Conservation (phyloP, 2,888 invertebrate genomes). For the Drosophila dives region DNA sequence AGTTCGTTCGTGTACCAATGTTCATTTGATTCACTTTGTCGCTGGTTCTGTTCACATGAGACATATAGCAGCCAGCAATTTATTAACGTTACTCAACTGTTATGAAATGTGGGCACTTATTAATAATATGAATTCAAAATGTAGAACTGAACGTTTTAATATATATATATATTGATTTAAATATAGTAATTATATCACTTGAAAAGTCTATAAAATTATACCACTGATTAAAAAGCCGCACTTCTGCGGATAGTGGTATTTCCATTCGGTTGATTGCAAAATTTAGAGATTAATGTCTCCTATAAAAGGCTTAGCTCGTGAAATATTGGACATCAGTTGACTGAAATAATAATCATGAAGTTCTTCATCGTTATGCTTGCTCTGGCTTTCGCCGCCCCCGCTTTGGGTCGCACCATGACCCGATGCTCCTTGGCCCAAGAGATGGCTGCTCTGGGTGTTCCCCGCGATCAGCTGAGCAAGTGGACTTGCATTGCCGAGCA, state of each 20-base stretch:
- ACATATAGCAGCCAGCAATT: constrained; percentile 14
- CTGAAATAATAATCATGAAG: constrained; percentile 46
- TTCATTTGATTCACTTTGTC: constrained; percentile 12
- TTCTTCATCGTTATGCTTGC: constrained; percentile 29
- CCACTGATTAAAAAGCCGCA: constrained; percentile 1
- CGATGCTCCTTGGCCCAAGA: constrained; percentile 75
- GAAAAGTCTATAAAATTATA: neutral
- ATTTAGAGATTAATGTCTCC: neutral
- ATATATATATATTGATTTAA: neutral
- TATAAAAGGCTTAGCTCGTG: constrained; percentile 3
- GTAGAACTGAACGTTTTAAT: neutral
- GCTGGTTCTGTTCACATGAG: constrained; percentile 4
- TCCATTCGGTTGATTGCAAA: constrained; percentile 8
- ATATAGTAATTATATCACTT: constrained; percentile 10
- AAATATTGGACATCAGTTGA: constrained; percentile 48
- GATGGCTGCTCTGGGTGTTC: constrained; percentile 72
- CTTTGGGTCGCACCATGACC: constrained; percentile 60
- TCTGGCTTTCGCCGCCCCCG: constrained; percentile 49
- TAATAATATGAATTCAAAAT: neutral
- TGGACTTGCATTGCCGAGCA: constrained; percentile 80
- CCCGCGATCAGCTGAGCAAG: constrained; percentile 60
- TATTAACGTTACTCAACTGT: neutral
- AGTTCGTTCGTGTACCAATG: constrained; percentile 21
- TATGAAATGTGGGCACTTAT: no score
- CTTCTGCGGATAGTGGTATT: neutral